Base-by-base conservation (phyloP, 35 echinoderm and acorn worm genomes). In the Lytechinus variegatus region DNA sequence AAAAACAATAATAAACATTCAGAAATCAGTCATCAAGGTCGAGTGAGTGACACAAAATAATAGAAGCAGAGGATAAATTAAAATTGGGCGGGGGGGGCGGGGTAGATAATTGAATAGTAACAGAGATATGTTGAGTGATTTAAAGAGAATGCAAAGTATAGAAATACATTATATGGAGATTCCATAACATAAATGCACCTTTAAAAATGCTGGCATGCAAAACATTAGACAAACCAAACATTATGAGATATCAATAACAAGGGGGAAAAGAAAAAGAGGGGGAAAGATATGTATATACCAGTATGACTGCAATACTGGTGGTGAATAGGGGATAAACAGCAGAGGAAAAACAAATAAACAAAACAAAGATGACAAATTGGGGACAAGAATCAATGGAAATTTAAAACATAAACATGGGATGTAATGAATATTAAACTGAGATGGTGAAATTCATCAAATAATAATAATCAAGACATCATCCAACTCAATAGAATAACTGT, bases 401-500 rank as follows among this genome's bases (percentile, higher is more conserved):
- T 79, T 79, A 79, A 79, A 44, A 21, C 16, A n/a, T 19, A 79
- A 79, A 79, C 66, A 79, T 16, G 66, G 66, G 66, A 79, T 79
- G 66, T 79, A 79, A 79, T 7, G 21, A 24, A 79, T 79, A 24
- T n/a, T 79, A 79, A 79, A 79, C 14, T 24, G 66, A 79, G 66
- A 79, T 79, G 21, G n/a, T 79, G 66, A 79, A 79, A 79, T 79
- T 79, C 16, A 79, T 24, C 19, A 79, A 79, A 79, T 79, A 79
- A 79, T 79, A 79, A 79, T 79, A 79, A 79, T 24, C 66, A 79
- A 79, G 66, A 79, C 66, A 79, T 79, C 66, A 79, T 79, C 66
- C 66, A 79, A 79, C 7, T 19, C 8, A 79, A 44, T 44, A 24
- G 19, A 79, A 24, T 24, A 24, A 5, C 21, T 7, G 21, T 7